Conservation (phyloP, 2,113 vertebrate species). For the Spermophilus dauricus region DNA sequence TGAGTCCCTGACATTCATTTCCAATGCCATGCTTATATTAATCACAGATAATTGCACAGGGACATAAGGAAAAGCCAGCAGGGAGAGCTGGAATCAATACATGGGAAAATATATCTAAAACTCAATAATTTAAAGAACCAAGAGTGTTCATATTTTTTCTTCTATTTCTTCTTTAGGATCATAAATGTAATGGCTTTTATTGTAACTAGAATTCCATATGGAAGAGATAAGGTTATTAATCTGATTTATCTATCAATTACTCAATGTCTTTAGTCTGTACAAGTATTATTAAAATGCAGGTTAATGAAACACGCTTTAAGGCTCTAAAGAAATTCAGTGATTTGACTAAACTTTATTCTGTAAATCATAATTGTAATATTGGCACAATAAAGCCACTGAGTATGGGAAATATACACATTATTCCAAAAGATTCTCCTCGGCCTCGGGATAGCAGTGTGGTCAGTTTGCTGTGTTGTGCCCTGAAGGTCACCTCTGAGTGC, state of each 20-base stretch:
- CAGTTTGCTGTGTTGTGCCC: too few species aligned
- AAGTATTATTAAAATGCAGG: conserved; percentile 62
- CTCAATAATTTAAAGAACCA: neutral
- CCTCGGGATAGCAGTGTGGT: too few species aligned
- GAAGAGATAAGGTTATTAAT: conserved; percentile 74
- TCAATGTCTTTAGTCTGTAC: conserved; percentile 58
- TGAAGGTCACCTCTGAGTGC: too few species aligned
- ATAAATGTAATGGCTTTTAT: conserved; percentile 60
- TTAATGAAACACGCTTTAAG: conserved; percentile 58
- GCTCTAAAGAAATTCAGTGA: conserved; percentile 59
- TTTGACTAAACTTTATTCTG: neutral
- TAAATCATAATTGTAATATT: conserved; percentile 59
- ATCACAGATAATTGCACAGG: conserved; percentile 38
- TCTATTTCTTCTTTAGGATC: conserved; percentile 71
- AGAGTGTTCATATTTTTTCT: conserved; percentile 39
- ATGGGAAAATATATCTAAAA: conserved; percentile 3
- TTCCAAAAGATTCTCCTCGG: neutral
- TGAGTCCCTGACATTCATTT: conserved; percentile 24
- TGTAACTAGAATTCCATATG: conserved; percentile 61
- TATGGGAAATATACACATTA: conserved; percentile 41
- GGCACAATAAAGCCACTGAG: conserved; percentile 46
- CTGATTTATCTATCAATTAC: conserved; percentile 76
- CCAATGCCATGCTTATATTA: neutral
- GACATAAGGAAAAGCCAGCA: conserved; percentile 46
- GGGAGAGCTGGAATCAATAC: conserved; percentile 30